These are phyloP conservation scores for Clarias platycephalus DNA, from an alignment of 2,797 vertebrate species.

Conservation along the genomic window DNA sequence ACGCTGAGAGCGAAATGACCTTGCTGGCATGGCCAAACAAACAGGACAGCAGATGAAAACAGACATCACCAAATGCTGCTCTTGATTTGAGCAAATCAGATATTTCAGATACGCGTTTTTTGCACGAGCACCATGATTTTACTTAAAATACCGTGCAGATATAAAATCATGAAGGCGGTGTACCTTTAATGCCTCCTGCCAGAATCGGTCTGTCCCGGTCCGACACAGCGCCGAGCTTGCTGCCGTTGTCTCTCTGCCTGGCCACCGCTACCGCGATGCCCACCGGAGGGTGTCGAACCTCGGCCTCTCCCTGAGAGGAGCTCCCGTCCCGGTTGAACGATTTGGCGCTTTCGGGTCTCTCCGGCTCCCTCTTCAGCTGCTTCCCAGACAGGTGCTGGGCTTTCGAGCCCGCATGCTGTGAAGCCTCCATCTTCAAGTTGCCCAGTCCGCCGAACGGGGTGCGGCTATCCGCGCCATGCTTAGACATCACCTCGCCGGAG, in stretches of 20 bases:
- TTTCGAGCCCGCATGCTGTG: slow-evolving; percentile 65
- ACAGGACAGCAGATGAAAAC: slow-evolving; percentile 19
- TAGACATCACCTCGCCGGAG: slow-evolving; percentile 76
- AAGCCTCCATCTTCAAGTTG: slow-evolving; percentile 73
- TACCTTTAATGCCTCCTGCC: slow-evolving; percentile 86
- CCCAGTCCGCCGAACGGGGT: slow-evolving; percentile 87
- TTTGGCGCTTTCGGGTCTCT: slow-evolving; percentile 90
- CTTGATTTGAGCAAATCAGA: neutral
- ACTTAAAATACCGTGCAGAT: neutral
- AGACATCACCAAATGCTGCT: neutral
- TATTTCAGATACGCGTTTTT: neutral
- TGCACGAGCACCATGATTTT: neutral
- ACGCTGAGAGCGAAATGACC: slow-evolving; percentile 43
- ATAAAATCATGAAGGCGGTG: slow-evolving; percentile 11
- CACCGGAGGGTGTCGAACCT: slow-evolving; percentile 92
- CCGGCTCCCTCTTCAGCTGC: slow-evolving; percentile 89
- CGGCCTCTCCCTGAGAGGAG: slow-evolving; percentile 82
- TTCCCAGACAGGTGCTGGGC: slow-evolving; percentile 77
- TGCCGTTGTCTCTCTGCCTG: slow-evolving; percentile 87
- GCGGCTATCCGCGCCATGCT: slow-evolving; percentile 76
- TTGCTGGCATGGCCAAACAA: slow-evolving; percentile 34
- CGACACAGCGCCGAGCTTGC: slow-evolving; percentile 76
- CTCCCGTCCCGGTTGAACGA: slow-evolving; percentile 86
- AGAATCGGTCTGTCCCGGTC: slow-evolving; percentile 83
- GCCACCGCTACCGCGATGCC: slow-evolving; percentile 96